Conservation (phyloP, 2,797 vertebrate species). For the Sebastes itinus region DNA sequence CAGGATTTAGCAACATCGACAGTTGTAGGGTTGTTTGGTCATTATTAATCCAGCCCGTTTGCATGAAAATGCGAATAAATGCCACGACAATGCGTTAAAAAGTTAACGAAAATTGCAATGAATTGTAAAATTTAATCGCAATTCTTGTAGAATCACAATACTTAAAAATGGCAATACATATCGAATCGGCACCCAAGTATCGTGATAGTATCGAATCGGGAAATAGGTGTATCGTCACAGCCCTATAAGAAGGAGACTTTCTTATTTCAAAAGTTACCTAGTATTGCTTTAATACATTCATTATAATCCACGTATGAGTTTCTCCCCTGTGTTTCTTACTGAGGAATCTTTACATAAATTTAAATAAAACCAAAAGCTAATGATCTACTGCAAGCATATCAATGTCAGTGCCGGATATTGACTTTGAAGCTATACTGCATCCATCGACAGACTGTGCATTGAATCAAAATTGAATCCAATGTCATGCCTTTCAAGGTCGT, state of each 20-base stretch:
- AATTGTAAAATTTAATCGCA: too few species aligned
- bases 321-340: neutral
- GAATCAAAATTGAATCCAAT: conserved; percentile 22
- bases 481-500: conserved; percentile 50
- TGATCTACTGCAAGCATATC: neutral
- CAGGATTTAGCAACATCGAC: too few species aligned
- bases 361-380: neutral
- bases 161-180: too few species aligned
- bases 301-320: neutral
- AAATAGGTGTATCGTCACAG: too few species aligned
- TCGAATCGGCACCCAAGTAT: too few species aligned
- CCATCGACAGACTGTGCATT: neutral
- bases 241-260: neutral
- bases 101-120: too few species aligned
- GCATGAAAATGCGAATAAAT: too few species aligned
- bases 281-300: neutral
- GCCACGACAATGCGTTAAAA: too few species aligned
- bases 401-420: neutral
- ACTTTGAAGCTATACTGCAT: neutral
- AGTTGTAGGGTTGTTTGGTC: too few species aligned
- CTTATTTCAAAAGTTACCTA: neutral
- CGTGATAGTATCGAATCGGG: too few species aligned
- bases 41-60: too few species aligned
- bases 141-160: too few species aligned
- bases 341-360: neutral